These are phyloP conservation scores for Paracanthobrama guichenoti DNA, from an alignment of 2,113 vertebrate species.

Conservation along the genomic window DNA sequence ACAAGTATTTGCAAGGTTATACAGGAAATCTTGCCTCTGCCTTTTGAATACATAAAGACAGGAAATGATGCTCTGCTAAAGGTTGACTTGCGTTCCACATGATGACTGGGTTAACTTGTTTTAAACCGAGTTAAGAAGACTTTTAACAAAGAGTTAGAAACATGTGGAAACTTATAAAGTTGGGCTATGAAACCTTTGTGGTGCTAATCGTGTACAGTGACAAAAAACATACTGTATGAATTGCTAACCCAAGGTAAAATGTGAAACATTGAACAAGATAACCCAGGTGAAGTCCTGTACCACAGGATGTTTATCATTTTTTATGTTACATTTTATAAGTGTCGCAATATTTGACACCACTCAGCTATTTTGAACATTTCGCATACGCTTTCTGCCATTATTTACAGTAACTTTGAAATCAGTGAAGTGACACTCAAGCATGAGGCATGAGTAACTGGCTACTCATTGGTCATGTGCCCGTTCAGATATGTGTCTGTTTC, in stretches of 20 bases:
- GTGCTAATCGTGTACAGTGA: neutral
- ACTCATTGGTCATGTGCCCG: conserved; percentile 29
- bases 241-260: neutral
- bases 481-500: conserved; percentile 49
- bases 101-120: neutral
- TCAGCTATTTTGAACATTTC: neutral
- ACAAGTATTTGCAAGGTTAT: conserved; percentile 37
- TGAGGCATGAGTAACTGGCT: conserved; percentile 24
- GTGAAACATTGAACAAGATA: neutral
- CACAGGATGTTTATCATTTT: neutral
- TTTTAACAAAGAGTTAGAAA: neutral
- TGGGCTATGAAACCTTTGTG: neutral
- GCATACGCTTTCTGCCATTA: neutral
- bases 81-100: neutral
- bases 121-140: neutral
- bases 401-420: neutral
- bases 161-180: neutral
- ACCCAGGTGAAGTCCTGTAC: neutral
- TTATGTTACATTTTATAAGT: neutral
- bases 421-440: neutral
- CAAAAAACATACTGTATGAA: neutral
- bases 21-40: conserved; percentile 3
- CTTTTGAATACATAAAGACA: neutral
- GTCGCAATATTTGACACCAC: neutral
- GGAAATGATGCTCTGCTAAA: neutral